These are phyloP conservation scores for Lophura swinhoii DNA, from an alignment of 2,797 vertebrate genomes.

Conservation along the genomic window DNA sequence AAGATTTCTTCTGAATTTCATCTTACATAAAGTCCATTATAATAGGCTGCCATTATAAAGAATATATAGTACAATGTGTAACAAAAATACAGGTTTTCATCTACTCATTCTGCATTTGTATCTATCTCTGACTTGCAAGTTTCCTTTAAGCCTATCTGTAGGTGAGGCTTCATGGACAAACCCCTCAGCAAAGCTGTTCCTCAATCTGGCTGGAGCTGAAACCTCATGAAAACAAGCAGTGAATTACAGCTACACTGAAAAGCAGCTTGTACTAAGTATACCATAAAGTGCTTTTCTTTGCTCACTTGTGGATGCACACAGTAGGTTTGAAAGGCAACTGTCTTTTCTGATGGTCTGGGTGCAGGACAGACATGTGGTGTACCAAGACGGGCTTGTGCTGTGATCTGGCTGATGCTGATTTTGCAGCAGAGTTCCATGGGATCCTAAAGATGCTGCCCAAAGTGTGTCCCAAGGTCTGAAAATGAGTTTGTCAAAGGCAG, in stretches of 20 bases:
- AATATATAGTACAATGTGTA: not conserved
- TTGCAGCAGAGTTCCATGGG: not conserved
- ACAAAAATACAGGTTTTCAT: not conserved
- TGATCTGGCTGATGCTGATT: not conserved
- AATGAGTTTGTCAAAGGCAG: accelerated
- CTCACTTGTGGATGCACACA: not conserved
- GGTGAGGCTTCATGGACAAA: not conserved
- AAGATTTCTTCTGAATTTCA: not conserved
- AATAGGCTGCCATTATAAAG: not conserved
- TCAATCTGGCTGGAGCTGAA: not conserved
- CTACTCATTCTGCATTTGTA: not conserved
- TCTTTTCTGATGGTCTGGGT: not conserved
- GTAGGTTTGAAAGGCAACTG: not conserved
- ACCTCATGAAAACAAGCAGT: not conserved
- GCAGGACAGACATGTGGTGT: not conserved
- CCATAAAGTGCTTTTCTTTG: not conserved
- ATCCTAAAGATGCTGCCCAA: not conserved
- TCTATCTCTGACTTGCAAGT: not conserved
- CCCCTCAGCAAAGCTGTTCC: not conserved
- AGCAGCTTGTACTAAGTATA: not conserved
- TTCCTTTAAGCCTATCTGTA: not conserved
- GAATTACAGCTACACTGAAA: not conserved
- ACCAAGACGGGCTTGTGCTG: not conserved
- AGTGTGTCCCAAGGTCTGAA: not conserved
- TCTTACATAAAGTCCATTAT: not conserved